Base-by-base conservation (phyloP, 2,797 vertebrate species). In the Cirrhinus molitorella region DNA sequence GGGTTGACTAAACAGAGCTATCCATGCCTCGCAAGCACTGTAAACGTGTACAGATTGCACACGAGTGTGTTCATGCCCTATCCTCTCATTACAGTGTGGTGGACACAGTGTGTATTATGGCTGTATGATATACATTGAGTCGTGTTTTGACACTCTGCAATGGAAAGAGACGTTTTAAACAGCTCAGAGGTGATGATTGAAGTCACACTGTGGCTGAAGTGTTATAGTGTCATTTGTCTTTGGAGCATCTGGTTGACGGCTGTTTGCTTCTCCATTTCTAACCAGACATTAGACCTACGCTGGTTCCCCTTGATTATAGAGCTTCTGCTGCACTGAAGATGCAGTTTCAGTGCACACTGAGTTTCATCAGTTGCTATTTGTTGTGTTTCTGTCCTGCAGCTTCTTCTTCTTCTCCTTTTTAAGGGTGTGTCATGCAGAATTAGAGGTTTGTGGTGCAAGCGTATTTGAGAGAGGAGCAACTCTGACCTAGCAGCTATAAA, bases 391-490 rank as follows among this genome's bases (percentile, higher is more conserved):
- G 59, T 53, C 17, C 66, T 51, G 34, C 31, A 31, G 47, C 43
- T 8, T 70, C 49, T 31, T 72, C 51, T 21, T 34, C 34, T 40
- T 49, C 25, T 73, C 25, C 34, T 59, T 28, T 68, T 28, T 65
- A 45, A 81, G 87, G 85, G 85, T 83, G 86, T 75, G 84, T 79
- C 85, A 65, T 34, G 63, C 81, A 74, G 70, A 81, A 57, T 83
- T 75, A 85, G 83, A 80, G 85, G 84, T 82, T 88, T 92, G 90
- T 87, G 89, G 83, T 87, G 86, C 21, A 79, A 68, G 67, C 49
- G 47, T 66, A 40, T 63, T 66, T 88, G 5, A 8, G 85, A 84
- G 85, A 67, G 63, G 78, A 84, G 86, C 85, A 59, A 75, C 8
- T 81, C 65, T 78, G 80, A 72, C 71, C 55, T 4, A 77, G 65